Evolutionary conservation across 2,888 invertebrate genomes (phyloP).

Genomic region (Euplexia lucipara): DNA sequence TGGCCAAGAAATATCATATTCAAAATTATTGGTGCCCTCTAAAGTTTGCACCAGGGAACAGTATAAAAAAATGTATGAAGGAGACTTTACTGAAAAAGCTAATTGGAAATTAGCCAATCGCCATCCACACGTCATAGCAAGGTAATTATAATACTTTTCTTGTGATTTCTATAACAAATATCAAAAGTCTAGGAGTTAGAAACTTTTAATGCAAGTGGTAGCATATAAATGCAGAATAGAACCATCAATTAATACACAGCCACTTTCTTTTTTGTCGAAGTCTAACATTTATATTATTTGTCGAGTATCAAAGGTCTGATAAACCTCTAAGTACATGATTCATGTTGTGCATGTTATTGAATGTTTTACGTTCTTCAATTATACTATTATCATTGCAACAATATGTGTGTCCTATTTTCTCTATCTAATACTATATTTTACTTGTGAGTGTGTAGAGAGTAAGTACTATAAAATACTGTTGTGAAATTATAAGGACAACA

Average conservation of each 20-base stretch:
- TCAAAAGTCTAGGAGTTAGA: constrained; percentile 1
- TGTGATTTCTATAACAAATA: constrained; percentile 3
- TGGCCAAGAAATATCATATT: constrained; percentile 98
- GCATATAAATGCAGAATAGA: constrained; percentile 21
- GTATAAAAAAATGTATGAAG: constrained; percentile 87
- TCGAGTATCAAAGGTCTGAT: constrained; percentile 11
- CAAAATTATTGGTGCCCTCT: constrained; percentile 95
- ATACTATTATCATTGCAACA: constrained; percentile 35
- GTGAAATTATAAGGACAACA: neutral
- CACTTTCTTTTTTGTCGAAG: constrained; percentile 25
- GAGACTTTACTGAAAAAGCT: constrained; percentile 84
- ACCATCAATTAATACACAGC: constrained; percentile 15
- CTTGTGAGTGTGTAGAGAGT: constrained; percentile 23
- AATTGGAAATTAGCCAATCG: constrained; percentile 85
- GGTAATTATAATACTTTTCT: constrained; percentile 78
- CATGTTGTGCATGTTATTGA: constrained; percentile 62
- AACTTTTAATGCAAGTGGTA: constrained; percentile 12
- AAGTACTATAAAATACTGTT: constrained; percentile 7
- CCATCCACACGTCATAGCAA: constrained; percentile 91
- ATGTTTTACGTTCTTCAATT: constrained; percentile 48
- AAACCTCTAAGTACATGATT: constrained; percentile 27
- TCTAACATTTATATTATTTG: constrained; percentile 25
- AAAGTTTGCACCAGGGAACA: constrained; percentile 86
- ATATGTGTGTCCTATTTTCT: constrained; percentile 36
- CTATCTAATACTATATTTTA: constrained; percentile 34